Conservation (phyloP, 2,113 vertebrate genomes). For the Solenodon paradoxus region DNA sequence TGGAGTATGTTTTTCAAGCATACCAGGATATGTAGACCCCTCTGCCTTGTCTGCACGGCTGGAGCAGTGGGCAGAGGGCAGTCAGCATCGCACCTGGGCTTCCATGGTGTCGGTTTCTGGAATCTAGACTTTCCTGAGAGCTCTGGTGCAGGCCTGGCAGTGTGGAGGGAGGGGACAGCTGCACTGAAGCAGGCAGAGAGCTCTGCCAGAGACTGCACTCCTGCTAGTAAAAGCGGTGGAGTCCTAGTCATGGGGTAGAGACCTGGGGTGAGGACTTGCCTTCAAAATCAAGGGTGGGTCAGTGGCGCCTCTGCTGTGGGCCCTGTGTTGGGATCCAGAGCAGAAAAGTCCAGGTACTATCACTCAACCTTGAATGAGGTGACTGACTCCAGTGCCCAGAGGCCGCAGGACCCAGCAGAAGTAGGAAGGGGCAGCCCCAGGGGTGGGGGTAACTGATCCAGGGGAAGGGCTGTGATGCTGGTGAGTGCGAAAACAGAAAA, state of each 20-base stretch:
- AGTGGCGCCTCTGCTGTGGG: neutral
- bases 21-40: neutral
- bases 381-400: neutral
- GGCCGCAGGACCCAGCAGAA: neutral
- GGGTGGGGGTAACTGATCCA: neutral
- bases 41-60: too few species aligned
- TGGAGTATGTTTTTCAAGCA: neutral
- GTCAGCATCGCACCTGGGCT: too few species aligned
- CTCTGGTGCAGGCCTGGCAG: neutral
- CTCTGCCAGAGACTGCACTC: neutral
- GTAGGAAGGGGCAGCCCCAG: neutral
- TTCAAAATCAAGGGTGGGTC: neutral
- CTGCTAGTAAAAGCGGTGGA: too few species aligned
- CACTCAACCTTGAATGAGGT: neutral
- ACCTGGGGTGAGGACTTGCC: neutral
- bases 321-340: neutral
- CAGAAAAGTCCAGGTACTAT: neutral
- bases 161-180: neutral
- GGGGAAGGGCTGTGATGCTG: neutral
- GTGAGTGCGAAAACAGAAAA: neutral
- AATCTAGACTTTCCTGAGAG: neutral
- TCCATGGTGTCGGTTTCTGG: neutral
- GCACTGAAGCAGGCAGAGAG: neutral
- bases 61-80: too few species aligned
- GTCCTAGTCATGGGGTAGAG: too few species aligned